phyloP scores from a whole-genome alignment of 2,888 invertebrate species.

The Carabus problematicus region DNA sequence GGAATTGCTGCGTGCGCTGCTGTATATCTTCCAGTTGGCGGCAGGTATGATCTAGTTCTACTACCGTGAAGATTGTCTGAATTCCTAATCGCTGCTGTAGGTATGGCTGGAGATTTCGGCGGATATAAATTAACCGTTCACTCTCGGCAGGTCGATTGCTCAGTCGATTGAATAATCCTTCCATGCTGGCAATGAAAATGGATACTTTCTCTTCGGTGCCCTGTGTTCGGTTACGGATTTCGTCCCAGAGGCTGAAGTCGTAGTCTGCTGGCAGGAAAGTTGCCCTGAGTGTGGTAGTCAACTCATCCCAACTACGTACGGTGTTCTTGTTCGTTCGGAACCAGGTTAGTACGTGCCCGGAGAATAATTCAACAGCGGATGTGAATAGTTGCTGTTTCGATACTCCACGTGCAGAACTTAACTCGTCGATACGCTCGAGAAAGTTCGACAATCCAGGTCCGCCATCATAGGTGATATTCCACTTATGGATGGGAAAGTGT shows the following conservation, averaged over 20 bases:
- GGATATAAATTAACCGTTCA: no score
- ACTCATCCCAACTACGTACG: neutral
- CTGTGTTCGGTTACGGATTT: constrained; percentile 9
- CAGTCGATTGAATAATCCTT: no score
- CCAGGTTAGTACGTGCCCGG: neutral
- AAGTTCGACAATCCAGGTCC: neutral
- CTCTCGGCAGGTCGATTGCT: no score
- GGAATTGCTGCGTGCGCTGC: no score
- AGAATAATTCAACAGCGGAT: neutral
- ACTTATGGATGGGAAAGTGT: no score
- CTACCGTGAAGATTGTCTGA: no score
- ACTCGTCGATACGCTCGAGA: constrained; percentile 1
- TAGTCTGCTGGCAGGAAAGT: constrained; percentile 4
- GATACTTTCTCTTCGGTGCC: neutral
- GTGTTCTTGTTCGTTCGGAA: neutral
- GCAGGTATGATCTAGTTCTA: no score
- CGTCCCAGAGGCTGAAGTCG: constrained; percentile 4
- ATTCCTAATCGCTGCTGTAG: constrained; percentile 30
- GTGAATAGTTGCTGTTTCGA: neutral
- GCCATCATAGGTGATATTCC: no score
- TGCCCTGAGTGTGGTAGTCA: neutral
- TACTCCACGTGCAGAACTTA: neutral
- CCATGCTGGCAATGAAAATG: no score
- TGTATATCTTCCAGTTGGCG: no score
- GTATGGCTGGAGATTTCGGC: no score